Base-by-base conservation (phyloP, 2,888 invertebrate genomes). In the Phengaris arion region DNA sequence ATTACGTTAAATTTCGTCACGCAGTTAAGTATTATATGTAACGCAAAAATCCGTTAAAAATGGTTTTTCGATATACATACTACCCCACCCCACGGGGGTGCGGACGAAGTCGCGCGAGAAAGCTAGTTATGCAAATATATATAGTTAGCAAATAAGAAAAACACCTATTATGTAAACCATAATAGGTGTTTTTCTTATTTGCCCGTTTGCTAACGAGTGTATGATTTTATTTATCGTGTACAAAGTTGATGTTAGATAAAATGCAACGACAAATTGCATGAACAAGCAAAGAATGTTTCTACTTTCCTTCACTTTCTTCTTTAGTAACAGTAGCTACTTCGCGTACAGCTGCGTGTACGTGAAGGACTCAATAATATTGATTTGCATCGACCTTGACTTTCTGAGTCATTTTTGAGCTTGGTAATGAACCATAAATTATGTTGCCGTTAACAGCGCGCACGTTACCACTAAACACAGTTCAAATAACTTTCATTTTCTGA, bases 281-380 rank as follows among this genome's bases (percentile, higher is more conserved):
- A 74, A 68, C 75, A 15, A 68, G 69, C 45, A 78, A 87, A 85
- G 90, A 92, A 92, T 92, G 86, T 87, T 84, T 85, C 86, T 85
- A 90, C 92, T 92, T 92, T 92, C 91, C 80, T 90, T 85, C 84
- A 90, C 92, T 92, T 92, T 92, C 90, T 84, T 89, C 84, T 80
- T 81, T 83, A 87, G 35, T 45, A 64, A 45, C 87, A 86, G 87
- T 84, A 74, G 77, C 86, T 83, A 88, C 89, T 87, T 88, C 84
- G 85, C 82, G 81, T 82, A 79, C 82, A 79, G 76, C 82, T 79
- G 79, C 80, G 79, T 82, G 78, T 78, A 22, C 22, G 83, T 80
- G 80, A 83, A 81, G 75, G 78, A 81, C 83, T 84, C 83, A 85
- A 83, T 83, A 83, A 84, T 85, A 90, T 89, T 88, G 90, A 91